phyloP scores from a whole-genome alignment of 2,888 invertebrate genomes.

The Amaurobius ferox region DNA sequence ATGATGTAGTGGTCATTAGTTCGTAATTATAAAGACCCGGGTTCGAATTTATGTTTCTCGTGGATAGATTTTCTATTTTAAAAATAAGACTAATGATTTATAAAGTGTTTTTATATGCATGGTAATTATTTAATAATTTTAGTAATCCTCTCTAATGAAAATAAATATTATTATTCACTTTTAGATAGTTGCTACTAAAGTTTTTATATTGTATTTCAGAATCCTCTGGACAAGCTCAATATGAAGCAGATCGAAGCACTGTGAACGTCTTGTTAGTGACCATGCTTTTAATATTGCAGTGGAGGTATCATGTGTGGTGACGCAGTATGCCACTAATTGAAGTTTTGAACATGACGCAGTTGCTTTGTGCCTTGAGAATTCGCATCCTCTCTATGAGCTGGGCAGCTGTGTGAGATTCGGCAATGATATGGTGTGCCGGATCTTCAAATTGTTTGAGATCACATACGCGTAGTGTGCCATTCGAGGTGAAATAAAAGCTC shows the following conservation, averaged over 20 bases:
- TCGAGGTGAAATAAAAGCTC: conserved; percentile 45
- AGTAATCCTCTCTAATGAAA: no score
- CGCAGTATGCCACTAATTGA: conserved; percentile 2
- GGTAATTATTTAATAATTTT: no score
- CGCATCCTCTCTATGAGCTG: conserved; percentile 40
- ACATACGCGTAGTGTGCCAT: background rate
- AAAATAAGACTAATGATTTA: no score
- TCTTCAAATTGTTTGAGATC: conserved; percentile 32
- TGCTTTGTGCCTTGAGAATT: conserved; percentile 66
- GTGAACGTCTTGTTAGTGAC: conserved; percentile 49
- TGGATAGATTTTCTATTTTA: no score
- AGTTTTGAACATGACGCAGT: conserved; percentile 46
- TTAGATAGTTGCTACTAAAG: no score
- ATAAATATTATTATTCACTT: no score
- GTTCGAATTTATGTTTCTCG: no score
- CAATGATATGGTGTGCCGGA: conserved; percentile 19
- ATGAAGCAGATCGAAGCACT: conserved; percentile 38
- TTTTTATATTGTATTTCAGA: conserved; percentile 37
- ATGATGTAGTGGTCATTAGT: no score
- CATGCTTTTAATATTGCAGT: conserved; percentile 56
- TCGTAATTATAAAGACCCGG: no score
- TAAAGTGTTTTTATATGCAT: no score
- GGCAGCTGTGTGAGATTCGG: conserved; percentile 35
- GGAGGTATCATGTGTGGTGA: conserved; percentile 63
- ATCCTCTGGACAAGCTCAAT: conserved; percentile 52